These are phyloP conservation scores for Ethmia dodecea DNA, from an alignment of 2,888 invertebrate genomes.

Conservation along the genomic window DNA sequence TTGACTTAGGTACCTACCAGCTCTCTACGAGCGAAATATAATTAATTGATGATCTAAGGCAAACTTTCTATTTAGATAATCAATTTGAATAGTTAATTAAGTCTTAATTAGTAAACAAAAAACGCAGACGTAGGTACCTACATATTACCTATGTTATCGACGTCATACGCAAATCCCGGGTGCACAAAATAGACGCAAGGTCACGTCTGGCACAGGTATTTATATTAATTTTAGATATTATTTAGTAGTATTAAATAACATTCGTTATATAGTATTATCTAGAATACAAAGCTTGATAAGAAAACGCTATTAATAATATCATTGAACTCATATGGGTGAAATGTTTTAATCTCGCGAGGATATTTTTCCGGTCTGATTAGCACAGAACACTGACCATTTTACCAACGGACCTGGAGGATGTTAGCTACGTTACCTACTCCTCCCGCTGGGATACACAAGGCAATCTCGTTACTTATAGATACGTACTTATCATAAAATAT, in stretches of 20 bases:
- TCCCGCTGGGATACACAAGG: conserved; percentile 5
- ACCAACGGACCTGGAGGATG: conserved; percentile 7
- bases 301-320: background rate
- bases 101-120: conserved; percentile 51
- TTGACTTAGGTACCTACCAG: conserved; percentile 23
- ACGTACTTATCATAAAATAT: too few relatives aligned
- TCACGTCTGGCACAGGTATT: too few relatives aligned
- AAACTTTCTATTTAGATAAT: conserved; percentile 46
- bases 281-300: background rate
- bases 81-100: conserved; percentile 59
- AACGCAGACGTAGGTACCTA: conserved; percentile 45
- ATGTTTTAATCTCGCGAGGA: conserved; percentile 4
- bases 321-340: background rate
- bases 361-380: conserved; percentile 9
- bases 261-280: background rate
- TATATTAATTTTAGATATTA: too few relatives aligned
- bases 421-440: conserved; percentile 6
- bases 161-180: too few relatives aligned
- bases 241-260: too few relatives aligned
- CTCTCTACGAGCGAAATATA: conserved; percentile 30
- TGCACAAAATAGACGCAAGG: too few relatives aligned
- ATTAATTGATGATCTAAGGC: conserved; percentile 48
- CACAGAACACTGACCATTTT: conserved; percentile 10
- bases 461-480: conserved; percentile 8
- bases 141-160: conserved; percentile 53